These are phyloP conservation scores for Tribolium freemani DNA, from an alignment of 2,888 invertebrate genomes.

Conservation along the genomic window DNA sequence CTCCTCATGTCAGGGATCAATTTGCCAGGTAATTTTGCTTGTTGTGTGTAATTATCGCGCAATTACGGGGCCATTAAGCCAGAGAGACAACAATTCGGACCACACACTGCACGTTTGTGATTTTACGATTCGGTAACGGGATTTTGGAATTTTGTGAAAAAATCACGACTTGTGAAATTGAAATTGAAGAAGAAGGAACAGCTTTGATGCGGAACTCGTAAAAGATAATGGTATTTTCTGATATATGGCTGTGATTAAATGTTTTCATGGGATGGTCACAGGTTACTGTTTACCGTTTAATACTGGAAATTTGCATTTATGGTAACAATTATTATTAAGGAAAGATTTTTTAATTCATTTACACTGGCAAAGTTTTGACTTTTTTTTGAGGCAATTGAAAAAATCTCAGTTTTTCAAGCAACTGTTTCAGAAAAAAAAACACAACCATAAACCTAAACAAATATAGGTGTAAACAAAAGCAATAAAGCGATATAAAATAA, in stretches of 20 bases:
- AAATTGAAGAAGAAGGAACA: neutral
- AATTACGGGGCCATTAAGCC: constrained; percentile 18
- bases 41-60: constrained; percentile 21
- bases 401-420: too few relatives aligned
- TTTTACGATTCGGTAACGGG: too few relatives aligned
- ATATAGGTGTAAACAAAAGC: too few relatives aligned
- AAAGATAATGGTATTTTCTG: neutral
- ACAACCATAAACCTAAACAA: too few relatives aligned
- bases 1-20: constrained; percentile 78
- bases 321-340: too few relatives aligned
- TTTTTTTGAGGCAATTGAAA: too few relatives aligned
- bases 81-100: neutral
- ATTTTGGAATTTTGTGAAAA: neutral
- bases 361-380: too few relatives aligned
- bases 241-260: neutral
- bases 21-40: constrained; percentile 73
- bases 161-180: neutral
- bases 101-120: constrained; percentile 1
- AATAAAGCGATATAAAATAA: too few relatives aligned
- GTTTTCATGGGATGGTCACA: neutral
- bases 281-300: neutral
- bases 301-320: neutral
- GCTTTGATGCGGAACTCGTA: neutral
- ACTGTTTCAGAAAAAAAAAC: too few relatives aligned
- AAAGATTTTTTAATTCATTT: too few relatives aligned